A percentile compares a stretch with the other conserved stretches of the same genome.
phyloP scores from a whole-genome alignment of 2,113 vertebrate genomes.

The Cottus gobio region DNA sequence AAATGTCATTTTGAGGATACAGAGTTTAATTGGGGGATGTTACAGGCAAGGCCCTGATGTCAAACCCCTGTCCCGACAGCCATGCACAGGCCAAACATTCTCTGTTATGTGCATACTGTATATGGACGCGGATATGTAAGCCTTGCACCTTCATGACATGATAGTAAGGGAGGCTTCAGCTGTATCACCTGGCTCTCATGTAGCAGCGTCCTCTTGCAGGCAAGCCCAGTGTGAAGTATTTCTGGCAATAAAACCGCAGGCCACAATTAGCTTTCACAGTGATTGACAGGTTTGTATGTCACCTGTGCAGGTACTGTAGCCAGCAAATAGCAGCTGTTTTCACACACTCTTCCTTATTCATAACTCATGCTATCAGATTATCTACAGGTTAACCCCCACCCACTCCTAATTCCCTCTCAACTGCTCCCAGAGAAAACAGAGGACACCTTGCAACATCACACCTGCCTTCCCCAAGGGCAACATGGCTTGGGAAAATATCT shows the following conservation, averaged over 20 bases:
- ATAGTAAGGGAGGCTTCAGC: neutral
- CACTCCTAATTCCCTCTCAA: conserved; percentile 58
- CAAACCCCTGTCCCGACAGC: neutral
- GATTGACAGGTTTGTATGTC: conserved; percentile 62
- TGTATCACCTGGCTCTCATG: conserved; percentile 10
- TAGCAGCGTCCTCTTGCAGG: neutral
- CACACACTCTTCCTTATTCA: conserved; percentile 48
- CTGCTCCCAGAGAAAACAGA: conserved; percentile 65
- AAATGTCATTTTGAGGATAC: neutral
- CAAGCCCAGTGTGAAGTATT: conserved; percentile 20
- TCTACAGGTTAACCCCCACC: conserved; percentile 34
- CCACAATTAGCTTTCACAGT: conserved; percentile 26
- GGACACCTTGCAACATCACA: conserved; percentile 77
- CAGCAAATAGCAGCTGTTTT: conserved; percentile 55
- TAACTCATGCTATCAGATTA: conserved; percentile 73
- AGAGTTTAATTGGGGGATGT: too few species aligned
- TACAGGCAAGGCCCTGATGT: neutral
- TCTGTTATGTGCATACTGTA: neutral
- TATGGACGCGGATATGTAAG: neutral
- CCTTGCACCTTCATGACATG: neutral
- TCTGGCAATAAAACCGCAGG: conserved; percentile 20
- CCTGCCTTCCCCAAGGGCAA: conserved; percentile 78
- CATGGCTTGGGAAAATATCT: conserved; percentile 72
- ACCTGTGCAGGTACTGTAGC: conserved; percentile 44
- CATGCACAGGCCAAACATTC: neutral